Evolutionary conservation across 2,113 vertebrate species (phyloP).

Genomic region (Setophaga kirtlandii): DNA sequence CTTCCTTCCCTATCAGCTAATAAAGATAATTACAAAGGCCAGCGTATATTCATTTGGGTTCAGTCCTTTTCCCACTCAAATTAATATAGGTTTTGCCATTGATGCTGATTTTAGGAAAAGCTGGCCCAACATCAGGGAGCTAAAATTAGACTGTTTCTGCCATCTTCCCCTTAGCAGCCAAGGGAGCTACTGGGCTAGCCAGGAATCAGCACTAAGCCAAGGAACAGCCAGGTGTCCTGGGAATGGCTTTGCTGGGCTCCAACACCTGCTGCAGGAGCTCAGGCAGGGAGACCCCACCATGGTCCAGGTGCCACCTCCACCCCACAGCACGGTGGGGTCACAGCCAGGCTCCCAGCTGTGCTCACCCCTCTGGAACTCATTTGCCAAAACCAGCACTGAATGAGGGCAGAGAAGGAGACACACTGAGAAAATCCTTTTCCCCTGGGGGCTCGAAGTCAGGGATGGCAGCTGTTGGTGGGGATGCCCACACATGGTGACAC

Average conservation of each 20-base stretch:
- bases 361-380: background rate
- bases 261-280: background rate
- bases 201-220: background rate
- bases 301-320: background rate
- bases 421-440: background rate
- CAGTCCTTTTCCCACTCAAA: constrained; percentile 33
- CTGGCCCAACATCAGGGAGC: background rate
- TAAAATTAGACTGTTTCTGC: constrained; percentile 3
- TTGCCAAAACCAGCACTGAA: background rate
- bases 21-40: constrained; percentile 51
- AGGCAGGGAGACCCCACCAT: rapidly evolving
- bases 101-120: constrained; percentile 7
- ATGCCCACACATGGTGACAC: rapidly evolving
- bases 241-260: background rate
- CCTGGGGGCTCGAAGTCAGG: rapidly evolving
- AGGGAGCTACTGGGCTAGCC: background rate
- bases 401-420: background rate
- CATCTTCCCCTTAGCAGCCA: rapidly evolving
- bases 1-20: constrained; percentile 49
- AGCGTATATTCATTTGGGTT: constrained; percentile 8
- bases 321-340: rapidly evolving
- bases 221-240: background rate
- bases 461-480: background rate
- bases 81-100: background rate
- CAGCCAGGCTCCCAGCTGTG: rapidly evolving